Base-by-base conservation (phyloP, 2,113 vertebrate genomes). In the Phalacrocorax pelagicus region DNA sequence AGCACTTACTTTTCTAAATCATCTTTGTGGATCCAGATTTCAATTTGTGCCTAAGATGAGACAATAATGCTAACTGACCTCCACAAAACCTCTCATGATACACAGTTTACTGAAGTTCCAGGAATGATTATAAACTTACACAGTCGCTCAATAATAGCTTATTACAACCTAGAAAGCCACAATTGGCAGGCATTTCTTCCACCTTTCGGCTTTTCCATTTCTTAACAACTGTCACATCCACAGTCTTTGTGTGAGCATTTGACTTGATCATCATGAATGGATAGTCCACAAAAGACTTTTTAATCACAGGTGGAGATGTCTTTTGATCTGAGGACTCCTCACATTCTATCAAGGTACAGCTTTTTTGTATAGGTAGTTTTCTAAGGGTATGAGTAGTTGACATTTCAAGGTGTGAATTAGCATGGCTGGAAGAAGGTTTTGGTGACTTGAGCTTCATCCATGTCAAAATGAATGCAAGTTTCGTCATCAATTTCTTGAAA, bases 401-500 rank as follows among this genome's bases (percentile, higher is more conserved):
- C 40, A 96, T 84, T 95, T 97, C 94, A 77, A 97, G 57, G 30
- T 90, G 81, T 26, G 63, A 82, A 86, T 92, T 90, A 90, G 59
- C 81, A 95, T 84, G 81, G 72, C 73, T 94, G 94, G 94, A 96
- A 80, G 90, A 93, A 87, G 93, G 84, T 85, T 97, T 97, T 96
- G 94, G 79, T 95, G 94, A 94, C 55, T 95, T 81, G 77, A 93
- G 95, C 90, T 97, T 97, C 95, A 96, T 96, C 97, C 96, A 96
- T 91, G 94, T 96, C 97, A 98, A 92, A 95, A 98, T 86, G 63
- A 98, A 90, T 94, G 86, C 87, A 88, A 97, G 88, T 93, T 91
- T 97, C 92, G 4, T 92, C 93, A 97, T 96, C 94, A 98, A 92
- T 96, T 95, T 97, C 95, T 97, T 98, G 96, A 97, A 98, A 97